Evolutionary conservation across 1,140 invertebrate species (phyloP).

Genomic region (Cydia fagiglandana): DNA sequence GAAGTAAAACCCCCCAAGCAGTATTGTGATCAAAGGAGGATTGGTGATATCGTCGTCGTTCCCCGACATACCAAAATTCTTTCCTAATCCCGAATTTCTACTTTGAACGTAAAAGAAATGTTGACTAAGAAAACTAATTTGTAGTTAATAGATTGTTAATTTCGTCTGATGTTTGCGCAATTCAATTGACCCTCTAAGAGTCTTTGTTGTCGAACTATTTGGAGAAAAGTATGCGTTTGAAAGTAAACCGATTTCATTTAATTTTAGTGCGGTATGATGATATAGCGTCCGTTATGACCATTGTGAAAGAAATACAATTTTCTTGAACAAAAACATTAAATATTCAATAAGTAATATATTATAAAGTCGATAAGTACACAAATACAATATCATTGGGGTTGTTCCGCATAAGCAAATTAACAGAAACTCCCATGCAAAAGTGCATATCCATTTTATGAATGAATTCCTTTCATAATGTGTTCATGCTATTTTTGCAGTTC

Average conservation of each 20-base stretch:
- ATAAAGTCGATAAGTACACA: too few relatives aligned
- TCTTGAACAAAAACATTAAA: background rate
- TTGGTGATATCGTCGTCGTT: background rate
- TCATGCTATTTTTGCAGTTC: too few relatives aligned
- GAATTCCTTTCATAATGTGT: too few relatives aligned
- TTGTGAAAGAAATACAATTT: background rate
- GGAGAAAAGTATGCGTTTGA: slow-evolving; percentile 9
- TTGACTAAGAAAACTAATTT: slow-evolving; percentile 31
- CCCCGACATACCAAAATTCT: slow-evolving; percentile 14
- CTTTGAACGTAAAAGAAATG: slow-evolving; percentile 19
- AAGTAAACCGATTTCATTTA: background rate
- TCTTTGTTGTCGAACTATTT: background rate
- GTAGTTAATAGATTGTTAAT: slow-evolving; percentile 25
- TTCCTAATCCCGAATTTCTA: background rate
- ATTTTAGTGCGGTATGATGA: background rate
- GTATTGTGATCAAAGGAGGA: slow-evolving; percentile 22
- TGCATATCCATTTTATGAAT: too few relatives aligned
- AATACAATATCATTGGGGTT: too few relatives aligned
- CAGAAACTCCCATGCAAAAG: too few relatives aligned
- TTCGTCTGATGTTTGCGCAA: slow-evolving; percentile 13
- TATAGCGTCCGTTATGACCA: background rate
- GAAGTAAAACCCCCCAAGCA: slow-evolving; percentile 1
- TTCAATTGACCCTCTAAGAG: slow-evolving; percentile 18
- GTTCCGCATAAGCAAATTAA: too few relatives aligned
- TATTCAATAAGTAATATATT: too few relatives aligned